Evolutionary conservation across 1,140 invertebrate species (phyloP), one percentile per base, ranked within the genome.

Genomic region (Leptinotarsa undecemlineata): DNA sequence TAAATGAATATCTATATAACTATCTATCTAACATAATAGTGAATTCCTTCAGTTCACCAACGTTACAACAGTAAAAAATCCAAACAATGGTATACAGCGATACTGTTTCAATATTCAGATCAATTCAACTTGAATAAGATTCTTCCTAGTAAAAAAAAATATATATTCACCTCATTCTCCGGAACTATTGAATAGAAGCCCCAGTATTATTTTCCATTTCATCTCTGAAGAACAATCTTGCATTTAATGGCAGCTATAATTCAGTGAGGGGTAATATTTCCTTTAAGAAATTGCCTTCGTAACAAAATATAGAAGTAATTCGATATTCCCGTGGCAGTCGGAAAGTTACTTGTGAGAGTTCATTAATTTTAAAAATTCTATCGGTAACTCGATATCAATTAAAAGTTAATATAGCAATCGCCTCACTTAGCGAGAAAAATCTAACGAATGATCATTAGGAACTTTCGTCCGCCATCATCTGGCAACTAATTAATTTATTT

Each of bases 391-490:
- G 51, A 57, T 57, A 57, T 57, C 51, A 57, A 57, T 57, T 57
- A 57, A 57, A 57, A 57, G 51, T 57, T 57, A 57, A 57, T 57
- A 57, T 57, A n/a, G 51, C 51, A 57, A 57, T 57, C 51, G 51
- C 51, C 11, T 42, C 51, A 57, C 15, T 57, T 57, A 15, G 17
- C 51, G 17, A 57, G 51, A 19, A 57, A 57, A 57, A 57, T n/a
- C 51, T 19, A 19, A 57, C 51, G 51, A 57, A 57, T 6, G 14
- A 57, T 57, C 51, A 57, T 57, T 57, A 57, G 51, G 51, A 57
- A 57, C 17, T 57, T 57, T 57, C 51, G 51, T 57, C 17, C n/a
- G 15, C 51, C 5, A 8, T 15, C 15, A 57, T 15, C 51, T 19
- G n/a, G 51, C 15, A 57, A 57, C 17, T 19, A 15, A 57, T 57